Evolutionary conservation across 2,888 invertebrate species (phyloP).

Genomic region (Aquatica leii): DNA sequence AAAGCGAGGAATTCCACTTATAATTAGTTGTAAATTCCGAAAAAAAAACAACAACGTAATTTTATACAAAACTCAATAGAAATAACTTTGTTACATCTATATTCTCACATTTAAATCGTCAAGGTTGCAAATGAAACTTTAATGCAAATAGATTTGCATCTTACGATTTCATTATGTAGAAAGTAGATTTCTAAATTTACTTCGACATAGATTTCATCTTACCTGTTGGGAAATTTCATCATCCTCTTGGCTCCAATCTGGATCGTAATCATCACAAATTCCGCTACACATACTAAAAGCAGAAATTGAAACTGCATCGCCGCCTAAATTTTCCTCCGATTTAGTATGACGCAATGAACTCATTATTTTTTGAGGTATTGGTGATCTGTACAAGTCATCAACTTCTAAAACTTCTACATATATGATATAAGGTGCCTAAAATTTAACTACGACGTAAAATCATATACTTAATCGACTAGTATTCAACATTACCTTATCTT

Average conservation of each 20-base stretch:
- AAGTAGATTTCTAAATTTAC: not conserved
- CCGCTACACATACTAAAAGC: constrained; percentile 66
- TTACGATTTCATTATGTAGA: too few relatives aligned
- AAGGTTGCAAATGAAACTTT: too few relatives aligned
- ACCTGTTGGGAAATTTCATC: constrained; percentile 89
- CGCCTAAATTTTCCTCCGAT: constrained; percentile 87
- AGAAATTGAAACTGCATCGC: constrained; percentile 57
- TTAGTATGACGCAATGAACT: constrained; percentile 89
- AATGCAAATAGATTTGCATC: too few relatives aligned
- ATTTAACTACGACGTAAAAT: not conserved
- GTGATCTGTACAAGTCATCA: constrained; percentile 81
- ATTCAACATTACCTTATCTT: constrained; percentile 78
- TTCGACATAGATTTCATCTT: too few relatives aligned
- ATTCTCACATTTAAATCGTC: too few relatives aligned
- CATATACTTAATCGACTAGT: not conserved
- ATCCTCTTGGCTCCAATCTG: constrained; percentile 94
- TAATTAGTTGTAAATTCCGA: too few relatives aligned
- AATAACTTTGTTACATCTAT: too few relatives aligned
- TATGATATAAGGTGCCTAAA: constrained; percentile 94
- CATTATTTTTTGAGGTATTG: constrained; percentile 89
- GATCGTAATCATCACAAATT: constrained; percentile 67
- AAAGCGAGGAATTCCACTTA: too few relatives aligned
- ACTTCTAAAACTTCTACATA: constrained; percentile 97
- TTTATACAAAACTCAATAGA: too few relatives aligned
- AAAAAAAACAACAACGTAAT: too few relatives aligned